phyloP scores from a whole-genome alignment of 2,888 invertebrate species.

The Harpalus rufipes region DNA sequence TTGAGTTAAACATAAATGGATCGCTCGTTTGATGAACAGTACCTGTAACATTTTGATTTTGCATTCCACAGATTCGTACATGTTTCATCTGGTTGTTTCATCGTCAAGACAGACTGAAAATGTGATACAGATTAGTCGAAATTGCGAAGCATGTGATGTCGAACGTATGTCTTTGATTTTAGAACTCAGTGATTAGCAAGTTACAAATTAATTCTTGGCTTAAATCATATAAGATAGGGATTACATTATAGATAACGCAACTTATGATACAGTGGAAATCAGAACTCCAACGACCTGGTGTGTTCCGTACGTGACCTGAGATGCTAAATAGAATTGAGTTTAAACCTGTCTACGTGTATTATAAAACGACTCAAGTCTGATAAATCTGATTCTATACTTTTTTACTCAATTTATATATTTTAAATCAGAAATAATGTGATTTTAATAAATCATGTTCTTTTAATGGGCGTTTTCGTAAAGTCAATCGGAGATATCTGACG shows the following conservation, averaged over 20 bases:
- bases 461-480: too few relatives aligned
- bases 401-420: constrained; percentile 29
- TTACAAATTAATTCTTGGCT: constrained; percentile 67
- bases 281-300: constrained; percentile 60
- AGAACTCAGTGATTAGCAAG: constrained; percentile 66
- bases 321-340: constrained; percentile 39
- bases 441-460: constrained; percentile 21
- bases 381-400: constrained; percentile 45
- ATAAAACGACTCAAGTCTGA: constrained; percentile 14
- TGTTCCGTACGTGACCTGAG: constrained; percentile 53
- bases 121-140: constrained; percentile 36
- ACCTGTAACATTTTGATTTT: constrained; percentile 34
- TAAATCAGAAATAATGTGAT: constrained; percentile 47
- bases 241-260: constrained; percentile 65
- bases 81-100: neutral
- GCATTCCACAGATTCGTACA: neutral
- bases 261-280: constrained; percentile 61
- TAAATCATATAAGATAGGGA: constrained; percentile 65
- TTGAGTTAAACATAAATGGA: neutral
- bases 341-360: constrained; percentile 43
- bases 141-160: constrained; percentile 26
- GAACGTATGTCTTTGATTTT: constrained; percentile 62
- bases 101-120: neutral
- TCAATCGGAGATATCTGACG: too few relatives aligned
- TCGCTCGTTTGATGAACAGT: constrained; percentile 35